Conservation (phyloP, 2,797 vertebrate species). For the Ctenopoma multispine region DNA sequence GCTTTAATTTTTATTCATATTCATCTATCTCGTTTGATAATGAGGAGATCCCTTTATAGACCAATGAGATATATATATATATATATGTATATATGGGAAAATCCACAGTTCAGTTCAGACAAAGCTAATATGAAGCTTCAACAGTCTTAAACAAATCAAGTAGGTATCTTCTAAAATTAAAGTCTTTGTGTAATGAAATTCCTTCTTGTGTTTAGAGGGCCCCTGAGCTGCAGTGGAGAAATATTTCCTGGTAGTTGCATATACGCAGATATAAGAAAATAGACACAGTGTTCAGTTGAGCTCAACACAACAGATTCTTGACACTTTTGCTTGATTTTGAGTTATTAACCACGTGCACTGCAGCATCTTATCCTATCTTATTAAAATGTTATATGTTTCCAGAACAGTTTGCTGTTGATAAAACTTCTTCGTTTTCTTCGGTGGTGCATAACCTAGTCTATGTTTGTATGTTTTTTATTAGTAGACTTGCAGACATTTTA, state of each 20-base stretch:
- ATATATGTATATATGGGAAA: not conserved
- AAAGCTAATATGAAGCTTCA: not conserved
- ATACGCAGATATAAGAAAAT: not conserved
- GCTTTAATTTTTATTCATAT: too few relatives aligned
- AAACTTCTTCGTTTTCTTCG: constrained; percentile 1
- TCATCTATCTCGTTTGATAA: too few relatives aligned
- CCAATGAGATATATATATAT: too few relatives aligned
- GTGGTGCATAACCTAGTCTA: constrained; percentile 39
- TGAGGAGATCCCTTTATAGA: not conserved
- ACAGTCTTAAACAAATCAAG: not conserved
- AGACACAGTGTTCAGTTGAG: not conserved
- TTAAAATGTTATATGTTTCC: not conserved
- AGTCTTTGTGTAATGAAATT: not conserved
- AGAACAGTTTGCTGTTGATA: constrained; percentile 5
- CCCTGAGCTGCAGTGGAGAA: not conserved
- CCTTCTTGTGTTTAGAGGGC: not conserved
- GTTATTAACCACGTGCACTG: not conserved
- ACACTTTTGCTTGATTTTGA: not conserved
- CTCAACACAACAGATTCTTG: not conserved
- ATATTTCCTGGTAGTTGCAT: not conserved
- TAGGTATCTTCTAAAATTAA: not conserved
- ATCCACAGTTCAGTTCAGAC: not conserved
- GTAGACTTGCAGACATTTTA: constrained; percentile 29
- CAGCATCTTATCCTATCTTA: not conserved
- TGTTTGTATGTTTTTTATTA: constrained; percentile 31